Percentiles rank a stretch among this genome's conserved stretches.
These are phyloP conservation scores for Mylabris phalerata DNA, from an alignment of 1,140 invertebrate species.

Conservation along the genomic window DNA sequence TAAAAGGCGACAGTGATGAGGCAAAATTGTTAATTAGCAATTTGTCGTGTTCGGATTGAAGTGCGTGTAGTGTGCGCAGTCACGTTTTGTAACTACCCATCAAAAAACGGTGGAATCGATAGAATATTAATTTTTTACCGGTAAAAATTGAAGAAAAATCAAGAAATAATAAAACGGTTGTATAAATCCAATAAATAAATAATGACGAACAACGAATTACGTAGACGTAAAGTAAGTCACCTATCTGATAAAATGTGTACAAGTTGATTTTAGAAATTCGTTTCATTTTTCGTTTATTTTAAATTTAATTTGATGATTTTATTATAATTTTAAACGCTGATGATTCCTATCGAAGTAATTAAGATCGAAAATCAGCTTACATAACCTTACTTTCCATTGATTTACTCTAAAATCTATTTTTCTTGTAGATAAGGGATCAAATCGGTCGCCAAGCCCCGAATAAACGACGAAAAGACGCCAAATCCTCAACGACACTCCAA, in stretches of 20 bases:
- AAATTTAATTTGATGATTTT: slow-evolving; percentile 6
- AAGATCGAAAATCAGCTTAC: not conserved
- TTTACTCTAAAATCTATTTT: slow-evolving; percentile 12
- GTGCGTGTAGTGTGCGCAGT: too few relatives aligned
- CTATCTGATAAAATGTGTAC: not conserved
- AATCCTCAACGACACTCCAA: slow-evolving; percentile 26
- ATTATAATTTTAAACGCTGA: not conserved
- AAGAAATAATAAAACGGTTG: not conserved
- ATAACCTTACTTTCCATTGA: slow-evolving; percentile 1
- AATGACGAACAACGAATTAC: slow-evolving; percentile 26
- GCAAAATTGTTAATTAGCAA: too few relatives aligned
- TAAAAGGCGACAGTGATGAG: too few relatives aligned
- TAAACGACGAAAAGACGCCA: slow-evolving; percentile 28
- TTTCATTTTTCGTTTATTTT: slow-evolving; percentile 2
- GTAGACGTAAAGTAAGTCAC: slow-evolving; percentile 26
- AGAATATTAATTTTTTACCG: too few relatives aligned
- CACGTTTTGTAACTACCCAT: too few relatives aligned
- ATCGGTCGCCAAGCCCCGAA: slow-evolving; percentile 27
- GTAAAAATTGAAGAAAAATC: too few relatives aligned
- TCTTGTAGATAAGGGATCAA: slow-evolving; percentile 32
- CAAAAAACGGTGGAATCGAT: too few relatives aligned
- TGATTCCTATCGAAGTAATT: not conserved
- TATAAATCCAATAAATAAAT: not conserved
- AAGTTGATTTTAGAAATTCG: not conserved
- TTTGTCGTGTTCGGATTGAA: too few relatives aligned